Percentiles rank a stretch among this genome's conserved stretches.
Conservation (phyloP, 2,113 vertebrate genomes). For the Silurus asotus region DNA sequence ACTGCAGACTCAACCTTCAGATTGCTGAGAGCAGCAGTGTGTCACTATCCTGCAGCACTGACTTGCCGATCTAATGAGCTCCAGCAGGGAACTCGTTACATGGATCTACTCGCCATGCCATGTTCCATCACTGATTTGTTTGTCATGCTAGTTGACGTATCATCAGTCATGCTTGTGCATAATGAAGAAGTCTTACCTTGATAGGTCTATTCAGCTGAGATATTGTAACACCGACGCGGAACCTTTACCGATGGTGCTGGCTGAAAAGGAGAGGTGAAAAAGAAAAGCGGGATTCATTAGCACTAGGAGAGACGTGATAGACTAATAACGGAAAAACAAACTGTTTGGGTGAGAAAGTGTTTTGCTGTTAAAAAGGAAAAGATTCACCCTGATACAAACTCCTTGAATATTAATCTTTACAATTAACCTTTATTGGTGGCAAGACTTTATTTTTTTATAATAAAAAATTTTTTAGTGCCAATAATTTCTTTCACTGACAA, state of each 20-base stretch:
- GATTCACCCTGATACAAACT: neutral
- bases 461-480: neutral
- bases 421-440: neutral
- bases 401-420: neutral
- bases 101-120: conserved; percentile 6
- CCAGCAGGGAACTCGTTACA: conserved; percentile 17
- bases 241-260: conserved; percentile 19
- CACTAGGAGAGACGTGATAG: conserved; percentile 58
- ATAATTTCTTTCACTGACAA: neutral
- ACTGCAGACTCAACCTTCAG: conserved; percentile 45
- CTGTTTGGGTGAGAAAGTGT: neutral
- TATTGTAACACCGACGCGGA: neutral
- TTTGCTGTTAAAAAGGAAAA: neutral
- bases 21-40: conserved; percentile 38
- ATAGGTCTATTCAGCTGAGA: conserved; percentile 20
- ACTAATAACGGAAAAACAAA: conserved; percentile 49
- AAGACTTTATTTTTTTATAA: neutral
- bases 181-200: conserved; percentile 27
- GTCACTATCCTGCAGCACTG: conserved; percentile 15
- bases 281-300: conserved; percentile 59
- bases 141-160: conserved; percentile 18
- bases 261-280: conserved; percentile 44
- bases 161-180: conserved; percentile 20
- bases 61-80: conserved; percentile 36
- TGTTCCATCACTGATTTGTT: conserved; percentile 10